Evolutionary conservation across 2,888 invertebrate species (phyloP).

Genomic region (Sarcophaga rosellei): DNA sequence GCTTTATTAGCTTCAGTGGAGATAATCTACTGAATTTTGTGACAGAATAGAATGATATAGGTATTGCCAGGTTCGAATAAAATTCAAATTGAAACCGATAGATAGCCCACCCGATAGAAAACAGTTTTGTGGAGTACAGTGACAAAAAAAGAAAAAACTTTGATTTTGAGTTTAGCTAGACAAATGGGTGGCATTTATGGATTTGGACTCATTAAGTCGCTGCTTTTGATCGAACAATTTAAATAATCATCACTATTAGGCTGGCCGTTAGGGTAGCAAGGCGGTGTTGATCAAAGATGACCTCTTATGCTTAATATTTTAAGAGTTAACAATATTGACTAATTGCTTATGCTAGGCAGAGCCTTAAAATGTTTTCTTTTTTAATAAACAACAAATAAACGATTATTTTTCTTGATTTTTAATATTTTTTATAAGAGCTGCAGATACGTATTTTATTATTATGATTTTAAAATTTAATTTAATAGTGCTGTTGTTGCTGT

Average conservation of each 20-base stretch:
- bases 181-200: slow-evolving; percentile 19
- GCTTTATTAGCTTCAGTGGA: no score
- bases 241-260: neutral
- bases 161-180: slow-evolving; percentile 24
- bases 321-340: neutral
- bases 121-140: no score
- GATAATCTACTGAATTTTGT: no score
- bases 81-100: no score
- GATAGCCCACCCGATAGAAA: no score
- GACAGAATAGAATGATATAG: no score
- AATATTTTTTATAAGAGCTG: no score
- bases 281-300: slow-evolving; percentile 50
- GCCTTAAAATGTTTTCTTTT: neutral
- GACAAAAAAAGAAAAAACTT: no score
- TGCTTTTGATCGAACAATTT: slow-evolving; percentile 41
- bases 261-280: neutral
- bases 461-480: slow-evolving; percentile 47
- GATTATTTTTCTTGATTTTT: no score
- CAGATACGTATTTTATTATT: slow-evolving; percentile 45
- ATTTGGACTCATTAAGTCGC: neutral
- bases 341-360: neutral
- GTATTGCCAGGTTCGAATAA: no score
- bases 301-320: slow-evolving; percentile 28
- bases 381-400: no score
- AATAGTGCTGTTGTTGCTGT: neutral